These are phyloP conservation scores for Lanius collurio DNA, from an alignment of 2,113 vertebrate species.

Conservation along the genomic window DNA sequence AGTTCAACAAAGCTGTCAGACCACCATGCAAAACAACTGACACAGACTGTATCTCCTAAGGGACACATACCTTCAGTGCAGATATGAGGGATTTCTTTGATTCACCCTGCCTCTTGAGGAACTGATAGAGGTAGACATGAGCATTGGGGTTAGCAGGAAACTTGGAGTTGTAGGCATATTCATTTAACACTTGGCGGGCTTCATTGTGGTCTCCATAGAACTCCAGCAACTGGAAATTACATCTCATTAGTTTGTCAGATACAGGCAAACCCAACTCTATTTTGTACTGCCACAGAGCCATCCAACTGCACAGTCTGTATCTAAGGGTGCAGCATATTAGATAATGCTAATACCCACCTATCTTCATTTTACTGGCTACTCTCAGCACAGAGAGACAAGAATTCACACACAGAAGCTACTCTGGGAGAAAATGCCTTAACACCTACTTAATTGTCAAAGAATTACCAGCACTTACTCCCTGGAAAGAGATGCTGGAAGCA, in stretches of 20 bases:
- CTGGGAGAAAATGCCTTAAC: neutral
- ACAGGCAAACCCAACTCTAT: neutral
- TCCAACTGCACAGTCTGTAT: neutral
- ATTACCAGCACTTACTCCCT: neutral
- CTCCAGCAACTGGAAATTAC: slow-evolving; percentile 84
- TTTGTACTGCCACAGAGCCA: neutral
- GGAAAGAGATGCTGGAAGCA: neutral
- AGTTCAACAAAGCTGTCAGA: neutral
- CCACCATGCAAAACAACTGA: rapidly evolving
- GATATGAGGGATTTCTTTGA: slow-evolving; percentile 71
- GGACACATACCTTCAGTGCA: slow-evolving; percentile 79
- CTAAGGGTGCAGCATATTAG: neutral
- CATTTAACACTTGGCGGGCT: slow-evolving; percentile 77
- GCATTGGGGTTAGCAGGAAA: slow-evolving; percentile 93
- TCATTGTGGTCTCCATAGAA: slow-evolving; percentile 79
- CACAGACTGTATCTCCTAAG: neutral
- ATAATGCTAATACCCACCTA: rapidly evolving
- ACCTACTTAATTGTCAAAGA: neutral
- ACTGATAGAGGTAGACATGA: slow-evolving; percentile 86
- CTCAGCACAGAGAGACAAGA: neutral
- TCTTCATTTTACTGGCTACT: neutral
- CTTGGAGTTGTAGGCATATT: slow-evolving; percentile 85
- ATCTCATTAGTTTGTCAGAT: neutral
- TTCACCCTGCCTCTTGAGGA: slow-evolving; percentile 78
- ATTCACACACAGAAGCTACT: neutral